Conservation (phyloP, 2,888 invertebrate genomes). For the Nemurella pictetii region DNA sequence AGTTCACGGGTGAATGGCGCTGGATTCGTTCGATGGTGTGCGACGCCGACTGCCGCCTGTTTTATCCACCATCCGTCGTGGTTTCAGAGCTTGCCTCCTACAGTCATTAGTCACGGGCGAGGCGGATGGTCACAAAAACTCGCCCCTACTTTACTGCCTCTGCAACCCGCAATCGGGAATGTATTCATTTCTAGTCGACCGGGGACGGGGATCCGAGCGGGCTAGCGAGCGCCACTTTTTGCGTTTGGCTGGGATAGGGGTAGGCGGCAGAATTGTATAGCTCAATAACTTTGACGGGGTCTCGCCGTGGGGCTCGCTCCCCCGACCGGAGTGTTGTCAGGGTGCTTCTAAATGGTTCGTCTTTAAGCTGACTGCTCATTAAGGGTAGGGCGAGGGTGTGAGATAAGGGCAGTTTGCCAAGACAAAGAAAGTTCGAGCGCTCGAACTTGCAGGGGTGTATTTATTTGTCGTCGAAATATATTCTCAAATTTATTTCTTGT, state of each 20-base stretch:
- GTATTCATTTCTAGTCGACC: conserved; percentile 21
- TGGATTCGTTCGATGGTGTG: no score
- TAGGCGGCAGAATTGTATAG: conserved; percentile 6
- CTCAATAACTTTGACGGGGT: conserved; percentile 22
- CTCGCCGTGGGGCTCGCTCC: conserved; percentile 1
- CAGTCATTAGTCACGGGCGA: conserved; percentile 34
- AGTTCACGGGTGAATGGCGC: background rate
- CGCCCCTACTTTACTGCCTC: conserved; percentile 29
- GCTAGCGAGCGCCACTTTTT: conserved; percentile 37
- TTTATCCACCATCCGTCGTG: background rate
- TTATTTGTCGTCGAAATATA: background rate
- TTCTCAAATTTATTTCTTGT: background rate
- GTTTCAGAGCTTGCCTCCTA: background rate
- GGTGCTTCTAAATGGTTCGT: conserved; percentile 22
- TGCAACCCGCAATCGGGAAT: conserved; percentile 32
- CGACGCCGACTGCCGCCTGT: background rate
- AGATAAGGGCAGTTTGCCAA: conserved; percentile 34
- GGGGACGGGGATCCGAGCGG: conserved; percentile 4
- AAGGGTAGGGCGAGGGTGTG: conserved; percentile 27
- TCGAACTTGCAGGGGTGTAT: background rate
- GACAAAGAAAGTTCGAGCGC: conserved; percentile 25
- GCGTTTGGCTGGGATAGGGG: conserved; percentile 38
- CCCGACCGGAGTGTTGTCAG: background rate
- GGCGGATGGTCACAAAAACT: conserved; percentile 33
- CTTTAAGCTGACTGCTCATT: conserved; percentile 33